A percentile compares a stretch with the other conserved stretches of the same genome.
Conservation (phyloP, 2,797 vertebrate genomes). For the Hephaestus fuliginosus region DNA sequence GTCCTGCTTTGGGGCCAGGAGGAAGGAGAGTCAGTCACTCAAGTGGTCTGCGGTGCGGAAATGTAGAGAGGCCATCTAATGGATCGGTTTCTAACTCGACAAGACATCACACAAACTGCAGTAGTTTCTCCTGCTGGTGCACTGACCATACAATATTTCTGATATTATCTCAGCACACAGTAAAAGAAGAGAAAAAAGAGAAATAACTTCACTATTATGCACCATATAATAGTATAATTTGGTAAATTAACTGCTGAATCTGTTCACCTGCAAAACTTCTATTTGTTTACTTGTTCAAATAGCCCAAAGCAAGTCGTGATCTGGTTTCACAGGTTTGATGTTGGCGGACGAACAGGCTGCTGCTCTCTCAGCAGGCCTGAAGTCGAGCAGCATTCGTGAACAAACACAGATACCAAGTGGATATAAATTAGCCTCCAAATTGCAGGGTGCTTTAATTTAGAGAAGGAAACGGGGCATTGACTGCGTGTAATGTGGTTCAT, state of each 20-base stretch:
- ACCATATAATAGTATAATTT: not conserved
- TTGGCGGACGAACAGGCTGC: not conserved
- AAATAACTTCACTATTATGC: not conserved
- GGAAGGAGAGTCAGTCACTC: slow-evolving; percentile 14
- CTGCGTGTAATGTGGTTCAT: slow-evolving; percentile 28
- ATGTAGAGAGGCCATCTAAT: slow-evolving; percentile 30
- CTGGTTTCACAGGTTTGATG: slow-evolving; percentile 6
- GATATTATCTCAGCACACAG: not conserved
- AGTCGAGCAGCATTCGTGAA: not conserved
- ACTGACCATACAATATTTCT: not conserved
- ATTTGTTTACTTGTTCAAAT: slow-evolving; percentile 9
- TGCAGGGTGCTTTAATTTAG: slow-evolving; percentile 19
- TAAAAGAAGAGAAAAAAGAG: not conserved
- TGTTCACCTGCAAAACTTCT: not conserved
- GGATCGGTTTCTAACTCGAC: slow-evolving; percentile 19
- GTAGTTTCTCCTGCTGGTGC: not conserved
- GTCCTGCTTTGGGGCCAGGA: not conserved
- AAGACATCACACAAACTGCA: slow-evolving; percentile 20
- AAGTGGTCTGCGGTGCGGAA: slow-evolving; percentile 42
- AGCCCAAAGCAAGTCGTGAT: not conserved
- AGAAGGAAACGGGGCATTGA: slow-evolving; percentile 6
- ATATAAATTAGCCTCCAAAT: slow-evolving; percentile 35
- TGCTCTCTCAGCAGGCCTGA: not conserved
- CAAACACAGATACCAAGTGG: slow-evolving; percentile 9
- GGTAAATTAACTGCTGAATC: not conserved